phyloP scores from a whole-genome alignment of 2,888 invertebrate genomes.

The Smittia aterrima region DNA sequence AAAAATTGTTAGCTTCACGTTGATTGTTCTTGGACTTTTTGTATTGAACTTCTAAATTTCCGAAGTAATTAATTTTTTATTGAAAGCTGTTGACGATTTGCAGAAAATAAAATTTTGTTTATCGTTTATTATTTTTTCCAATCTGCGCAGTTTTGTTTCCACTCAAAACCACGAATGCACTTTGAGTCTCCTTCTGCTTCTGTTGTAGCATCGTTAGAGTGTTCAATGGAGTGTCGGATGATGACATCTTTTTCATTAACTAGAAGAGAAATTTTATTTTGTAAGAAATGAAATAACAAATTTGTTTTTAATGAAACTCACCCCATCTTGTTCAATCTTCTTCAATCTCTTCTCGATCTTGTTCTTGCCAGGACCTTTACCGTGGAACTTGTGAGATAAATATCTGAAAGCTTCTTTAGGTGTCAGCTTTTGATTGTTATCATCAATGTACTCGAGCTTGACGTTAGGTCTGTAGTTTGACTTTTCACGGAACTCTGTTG shows the following conservation, averaged over 20 bases:
- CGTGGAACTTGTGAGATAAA: slow-evolving; percentile 97
- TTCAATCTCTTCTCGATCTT: slow-evolving; percentile 95
- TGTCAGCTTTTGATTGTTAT: slow-evolving; percentile 86
- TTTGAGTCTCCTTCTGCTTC: slow-evolving; percentile 92
- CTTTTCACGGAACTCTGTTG: slow-evolving; percentile 90
- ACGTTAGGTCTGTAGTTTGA: slow-evolving; percentile 87
- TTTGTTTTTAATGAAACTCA: slow-evolving; percentile 51
- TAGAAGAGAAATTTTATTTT: slow-evolving; percentile 50
- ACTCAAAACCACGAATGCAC: slow-evolving; percentile 88
- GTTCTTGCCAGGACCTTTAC: slow-evolving; percentile 98
- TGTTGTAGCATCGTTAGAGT: slow-evolving; percentile 92
- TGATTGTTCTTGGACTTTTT: no score
- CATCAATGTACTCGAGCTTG: slow-evolving; percentile 95
- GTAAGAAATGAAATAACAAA: no score
- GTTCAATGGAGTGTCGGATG: slow-evolving; percentile 94
- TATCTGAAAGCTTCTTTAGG: slow-evolving; percentile 96
- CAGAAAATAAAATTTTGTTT: background rate
- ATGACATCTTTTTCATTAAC: slow-evolving; percentile 96
- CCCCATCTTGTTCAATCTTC: slow-evolving; percentile 89
- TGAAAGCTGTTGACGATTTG: background rate
- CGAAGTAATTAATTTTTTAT: background rate
- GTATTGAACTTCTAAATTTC: background rate
- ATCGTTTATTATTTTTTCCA: slow-evolving; percentile 27
- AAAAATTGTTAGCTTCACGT: background rate
- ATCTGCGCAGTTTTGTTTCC: slow-evolving; percentile 68